Evolutionary conservation across 2,113 vertebrate genomes (phyloP), one percentile per base, ranked within the genome.

Genomic region (Dromiciops gliroides): DNA sequence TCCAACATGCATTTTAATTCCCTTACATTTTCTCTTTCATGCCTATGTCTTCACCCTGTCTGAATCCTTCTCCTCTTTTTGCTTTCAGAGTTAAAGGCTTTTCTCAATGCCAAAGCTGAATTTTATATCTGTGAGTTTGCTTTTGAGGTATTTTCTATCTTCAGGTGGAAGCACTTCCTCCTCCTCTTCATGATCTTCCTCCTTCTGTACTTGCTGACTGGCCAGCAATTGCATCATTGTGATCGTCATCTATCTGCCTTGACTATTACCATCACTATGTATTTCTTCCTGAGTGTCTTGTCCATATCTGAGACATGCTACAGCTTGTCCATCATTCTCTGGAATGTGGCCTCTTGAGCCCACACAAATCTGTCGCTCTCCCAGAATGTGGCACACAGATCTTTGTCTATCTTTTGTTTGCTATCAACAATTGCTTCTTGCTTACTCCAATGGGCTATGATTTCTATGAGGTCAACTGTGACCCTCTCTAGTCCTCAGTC

Each of bases 381-480:
- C 96, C 75, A 53, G 23, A 24, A 19, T 97, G 95, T 91, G 96
- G 93, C 16, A 48, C 89, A 2, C 95, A 97, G 47, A 93, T 96
- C 67, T 97, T 96, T 92, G 97, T 97, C 94, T 97, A 94, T 50
- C 95, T 98, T 53, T 97, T 51, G 12, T 97, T 98, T 50, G 95
- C 93, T 49, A 97, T 96, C 95, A 97, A 93, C 51, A 97, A 95
- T 52, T 97, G 94, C 48, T 96, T 97, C 50, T 91, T 96, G 19
- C 96, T 97, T 88, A 97, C 60, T 0, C 91, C 75, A 48, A 98
- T 94, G 95, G 95, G 93, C 0, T 98, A 96, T 14, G 93, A 97
- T 52, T 50, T 91, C 47, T 97, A 95, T 3, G 92, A 89, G 91
- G 93, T 94, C 49, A 97, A 96, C 92, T 97, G 93, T 47, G 95